phyloP scores from a whole-genome alignment of 2,113 vertebrate species.

The Nibea coibor region DNA sequence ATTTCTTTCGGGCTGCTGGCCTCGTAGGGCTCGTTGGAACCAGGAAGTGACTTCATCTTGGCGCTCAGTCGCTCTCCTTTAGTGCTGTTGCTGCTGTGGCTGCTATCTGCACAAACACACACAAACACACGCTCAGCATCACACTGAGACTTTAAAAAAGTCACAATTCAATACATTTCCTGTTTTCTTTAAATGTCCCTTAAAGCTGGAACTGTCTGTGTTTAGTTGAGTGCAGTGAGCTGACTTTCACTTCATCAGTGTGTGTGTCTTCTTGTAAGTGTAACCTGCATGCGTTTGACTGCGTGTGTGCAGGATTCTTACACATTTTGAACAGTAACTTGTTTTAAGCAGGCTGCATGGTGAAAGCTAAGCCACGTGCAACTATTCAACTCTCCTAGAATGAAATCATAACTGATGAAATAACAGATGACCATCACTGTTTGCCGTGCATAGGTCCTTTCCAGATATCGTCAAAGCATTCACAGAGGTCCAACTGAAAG shows the following conservation, averaged over 20 bases:
- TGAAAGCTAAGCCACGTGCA: background rate
- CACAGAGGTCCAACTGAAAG: background rate
- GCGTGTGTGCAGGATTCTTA: background rate
- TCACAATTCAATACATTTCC: too few species aligned
- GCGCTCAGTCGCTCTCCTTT: slow-evolving; percentile 90
- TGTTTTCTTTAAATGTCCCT: background rate
- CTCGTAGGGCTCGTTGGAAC: slow-evolving; percentile 91
- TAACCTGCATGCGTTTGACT: background rate
- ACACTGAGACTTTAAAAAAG: too few species aligned
- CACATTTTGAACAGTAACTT: background rate
- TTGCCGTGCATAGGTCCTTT: too few species aligned
- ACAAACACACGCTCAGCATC: background rate
- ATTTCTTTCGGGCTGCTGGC: slow-evolving; percentile 89
- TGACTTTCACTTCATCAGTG: background rate
- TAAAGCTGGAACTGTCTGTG: background rate
- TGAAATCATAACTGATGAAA: background rate
- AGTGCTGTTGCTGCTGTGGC: slow-evolving; percentile 84
- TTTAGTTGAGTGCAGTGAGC: background rate
- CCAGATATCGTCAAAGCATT: background rate
- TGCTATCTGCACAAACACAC: slow-evolving; percentile 83
- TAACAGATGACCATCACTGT: background rate
- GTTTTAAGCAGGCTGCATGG: background rate
- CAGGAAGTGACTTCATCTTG: slow-evolving; percentile 89
- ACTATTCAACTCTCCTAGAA: background rate
- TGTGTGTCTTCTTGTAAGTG: too few species aligned